These are phyloP conservation scores for Sinotaia quadrata DNA, from an alignment of 2,888 invertebrate species.

Conservation along the genomic window DNA sequence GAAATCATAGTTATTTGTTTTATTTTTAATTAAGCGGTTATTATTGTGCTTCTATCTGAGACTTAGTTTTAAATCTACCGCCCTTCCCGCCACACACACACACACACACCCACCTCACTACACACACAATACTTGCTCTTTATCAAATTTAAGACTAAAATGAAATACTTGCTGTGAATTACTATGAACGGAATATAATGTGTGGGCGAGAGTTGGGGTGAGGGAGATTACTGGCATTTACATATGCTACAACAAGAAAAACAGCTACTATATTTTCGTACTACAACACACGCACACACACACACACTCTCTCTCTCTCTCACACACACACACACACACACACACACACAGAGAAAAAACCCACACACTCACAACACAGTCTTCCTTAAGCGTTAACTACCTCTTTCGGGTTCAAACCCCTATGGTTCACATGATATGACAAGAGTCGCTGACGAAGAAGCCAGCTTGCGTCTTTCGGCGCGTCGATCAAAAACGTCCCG, in stretches of 20 bases:
- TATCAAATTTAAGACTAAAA: too few species aligned
- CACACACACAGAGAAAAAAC: not conserved
- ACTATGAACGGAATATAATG: too few species aligned
- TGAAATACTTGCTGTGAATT: too few species aligned
- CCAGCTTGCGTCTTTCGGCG: not conserved
- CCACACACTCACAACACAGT: not conserved
- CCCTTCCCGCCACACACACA: too few species aligned
- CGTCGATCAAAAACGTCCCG: slow-evolving; percentile 19
- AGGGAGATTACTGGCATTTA: too few species aligned
- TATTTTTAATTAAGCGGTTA: too few species aligned
- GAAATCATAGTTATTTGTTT: too few species aligned
- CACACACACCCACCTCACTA: too few species aligned
- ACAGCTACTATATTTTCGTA: not conserved
- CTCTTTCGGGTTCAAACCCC: slow-evolving; percentile 12
- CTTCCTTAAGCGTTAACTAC: not conserved
- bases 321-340: not conserved
- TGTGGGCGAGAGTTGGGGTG: too few species aligned
- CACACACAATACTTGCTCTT: too few species aligned
- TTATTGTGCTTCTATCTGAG: too few species aligned
- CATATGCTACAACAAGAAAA: not conserved
- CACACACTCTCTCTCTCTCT: not conserved
- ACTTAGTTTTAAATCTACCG: too few species aligned
- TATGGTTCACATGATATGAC: slow-evolving; percentile 21
- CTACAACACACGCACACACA: not conserved
- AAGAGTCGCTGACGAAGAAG: slow-evolving; percentile 13